These are phyloP conservation scores for Hemibagrus wyckioides DNA, from an alignment of 2,113 vertebrate species.

Conservation along the genomic window DNA sequence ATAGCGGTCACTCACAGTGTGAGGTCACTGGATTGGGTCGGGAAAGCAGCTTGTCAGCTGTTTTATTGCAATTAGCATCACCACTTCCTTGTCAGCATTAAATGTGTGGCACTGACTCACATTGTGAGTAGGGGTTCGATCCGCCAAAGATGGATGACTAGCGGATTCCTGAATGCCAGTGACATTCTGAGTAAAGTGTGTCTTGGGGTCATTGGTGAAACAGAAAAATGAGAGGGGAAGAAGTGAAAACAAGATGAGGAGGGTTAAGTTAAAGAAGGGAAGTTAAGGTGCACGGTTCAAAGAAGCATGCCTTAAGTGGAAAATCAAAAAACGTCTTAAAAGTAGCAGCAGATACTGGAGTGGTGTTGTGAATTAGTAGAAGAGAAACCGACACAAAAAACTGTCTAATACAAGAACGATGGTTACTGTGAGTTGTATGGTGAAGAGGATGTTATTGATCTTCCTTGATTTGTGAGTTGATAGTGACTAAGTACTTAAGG, in stretches of 20 bases:
- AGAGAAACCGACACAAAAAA: not conserved
- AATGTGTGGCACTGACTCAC: not conserved
- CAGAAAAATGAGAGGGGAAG: not conserved
- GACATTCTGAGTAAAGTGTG: not conserved
- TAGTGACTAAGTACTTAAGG: not conserved
- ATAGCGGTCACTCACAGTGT: not conserved
- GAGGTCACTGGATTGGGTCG: not conserved
- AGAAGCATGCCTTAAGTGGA: not conserved
- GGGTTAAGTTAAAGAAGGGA: not conserved
- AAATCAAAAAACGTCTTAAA: not conserved
- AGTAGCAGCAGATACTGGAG: not conserved
- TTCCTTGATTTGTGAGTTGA: not conserved
- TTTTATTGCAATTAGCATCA: not conserved
- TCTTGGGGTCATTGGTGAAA: not conserved
- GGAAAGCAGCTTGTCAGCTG: not conserved
- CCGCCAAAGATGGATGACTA: not conserved
- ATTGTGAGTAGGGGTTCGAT: not conserved
- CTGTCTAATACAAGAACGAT: not conserved
- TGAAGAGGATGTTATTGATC: not conserved
- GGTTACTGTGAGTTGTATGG: not conserved
- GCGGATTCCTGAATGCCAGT: too few relatives aligned
- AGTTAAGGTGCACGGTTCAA: not conserved
- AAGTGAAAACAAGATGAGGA: not conserved
- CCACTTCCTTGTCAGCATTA: not conserved
- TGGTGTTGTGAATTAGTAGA: not conserved